Evolutionary conservation across 2,113 vertebrate species (phyloP).

Genomic region (Dasyurus viverrinus): DNA sequence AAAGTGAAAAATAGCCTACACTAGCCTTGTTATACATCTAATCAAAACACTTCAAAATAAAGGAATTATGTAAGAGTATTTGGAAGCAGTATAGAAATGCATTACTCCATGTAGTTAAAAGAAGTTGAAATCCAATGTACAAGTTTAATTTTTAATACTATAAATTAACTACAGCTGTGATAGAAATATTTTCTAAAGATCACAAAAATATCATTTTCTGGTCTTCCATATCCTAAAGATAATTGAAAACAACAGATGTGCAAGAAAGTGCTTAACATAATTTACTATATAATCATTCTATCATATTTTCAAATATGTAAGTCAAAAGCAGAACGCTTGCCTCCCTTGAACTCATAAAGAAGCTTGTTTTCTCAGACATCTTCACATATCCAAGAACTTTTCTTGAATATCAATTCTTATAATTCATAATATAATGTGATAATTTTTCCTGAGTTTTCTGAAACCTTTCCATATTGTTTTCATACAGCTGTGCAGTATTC

Average conservation of each 20-base stretch:
- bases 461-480: slow-evolving; percentile 5
- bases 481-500: slow-evolving; percentile 1
- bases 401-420: slow-evolving; percentile 24
- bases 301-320: slow-evolving; percentile 66
- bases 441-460: slow-evolving; percentile 14
- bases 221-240: slow-evolving; percentile 56
- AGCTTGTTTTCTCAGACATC: slow-evolving; percentile 46
- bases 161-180: background rate
- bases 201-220: slow-evolving; percentile 61
- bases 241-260: slow-evolving; percentile 70
- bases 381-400: slow-evolving; percentile 36
- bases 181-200: slow-evolving; percentile 42
- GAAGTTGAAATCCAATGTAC: background rate
- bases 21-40: background rate
- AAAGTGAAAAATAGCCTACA: background rate
- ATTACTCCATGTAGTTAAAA: background rate
- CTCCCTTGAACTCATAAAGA: slow-evolving; percentile 36
- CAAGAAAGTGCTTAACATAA: slow-evolving; percentile 70
- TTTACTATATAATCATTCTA: slow-evolving; percentile 68
- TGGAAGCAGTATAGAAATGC: background rate
- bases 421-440: slow-evolving; percentile 47
- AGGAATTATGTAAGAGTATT: background rate
- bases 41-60: slow-evolving; percentile 5
- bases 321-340: slow-evolving; percentile 37
- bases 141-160: background rate